Evolutionary conservation across 1,140 invertebrate genomes (phyloP), one percentile per base, ranked within the genome.

Genomic region (Drosophila sp.): DNA sequence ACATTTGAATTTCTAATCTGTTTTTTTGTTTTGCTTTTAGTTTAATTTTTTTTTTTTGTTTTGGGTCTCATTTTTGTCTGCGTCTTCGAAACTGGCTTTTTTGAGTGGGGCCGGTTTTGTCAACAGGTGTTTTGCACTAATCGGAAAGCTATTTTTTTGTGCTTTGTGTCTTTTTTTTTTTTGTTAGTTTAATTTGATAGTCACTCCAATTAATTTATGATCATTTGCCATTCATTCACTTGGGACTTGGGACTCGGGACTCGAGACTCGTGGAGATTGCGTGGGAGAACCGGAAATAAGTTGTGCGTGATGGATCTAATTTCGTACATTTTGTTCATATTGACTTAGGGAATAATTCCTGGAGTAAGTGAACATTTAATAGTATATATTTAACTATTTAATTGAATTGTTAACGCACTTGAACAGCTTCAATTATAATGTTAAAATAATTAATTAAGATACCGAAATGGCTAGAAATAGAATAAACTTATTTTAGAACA

Each of bases 81-180:
- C 57, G 71, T 76, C 84, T 83, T 74, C 75, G 70, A 86, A 86
- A 86, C 82, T 70, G 82, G 82, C 81, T 86, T 76, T 80, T 56
- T 67, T 32, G 58, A 65, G 59, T 62, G 75, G 71, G 76, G 81
- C 78, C 76, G 76, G 75, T 82, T 82, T 64, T 74, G 79, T 78
- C 83, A 79, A 87, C 83, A 87, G 83, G 83, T 87, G 83, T 87
- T 87, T 87, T 87, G 83, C 83, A 89, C 83, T 89, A 87, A 89
- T 89, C 83, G 76, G 79, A 78, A 72, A 69, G 36, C 71, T 71
- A 67, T 62, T 58, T 72, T 14, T 21, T 38, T 50, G 13, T 25
- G 8, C 40, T 45, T 32, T 57, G 36, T 27, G 25, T 4, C 13
- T 54, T n/a, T 56, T 40, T 1, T 9, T 41, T 27, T 32, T 18